phyloP scores from a whole-genome alignment of 2,797 vertebrate genomes.

The Halcyon badia region DNA sequence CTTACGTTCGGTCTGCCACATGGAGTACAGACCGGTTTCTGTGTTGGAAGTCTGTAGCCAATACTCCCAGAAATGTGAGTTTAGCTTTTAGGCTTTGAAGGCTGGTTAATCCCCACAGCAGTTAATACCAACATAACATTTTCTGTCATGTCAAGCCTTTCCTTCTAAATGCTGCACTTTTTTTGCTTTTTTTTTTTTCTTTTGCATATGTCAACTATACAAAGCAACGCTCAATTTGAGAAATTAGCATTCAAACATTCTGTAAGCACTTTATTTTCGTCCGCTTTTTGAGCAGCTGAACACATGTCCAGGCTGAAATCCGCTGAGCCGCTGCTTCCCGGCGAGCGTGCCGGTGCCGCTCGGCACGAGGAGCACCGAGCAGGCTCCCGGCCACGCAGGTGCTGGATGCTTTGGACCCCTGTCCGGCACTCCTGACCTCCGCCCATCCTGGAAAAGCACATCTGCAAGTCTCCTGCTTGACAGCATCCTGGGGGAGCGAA shows the following conservation, averaged over 20 bases:
- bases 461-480: background rate
- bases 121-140: slow-evolving; percentile 42
- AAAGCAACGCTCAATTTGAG: slow-evolving; percentile 45
- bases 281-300: slow-evolving; percentile 56
- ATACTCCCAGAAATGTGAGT: background rate
- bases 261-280: slow-evolving; percentile 64
- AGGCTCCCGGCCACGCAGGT: background rate
- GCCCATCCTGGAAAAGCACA: background rate
- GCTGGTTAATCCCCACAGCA: slow-evolving; percentile 1
- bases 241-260: slow-evolving; percentile 53
- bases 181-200: background rate
- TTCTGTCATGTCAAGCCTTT: slow-evolving; percentile 48
- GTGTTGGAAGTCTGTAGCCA: background rate
- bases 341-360: background rate
- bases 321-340: background rate
- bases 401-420: background rate
- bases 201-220: slow-evolving; percentile 32
- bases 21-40: slow-evolving; percentile 7
- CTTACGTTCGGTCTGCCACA: background rate
- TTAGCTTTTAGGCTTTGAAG: slow-evolving; percentile 35
- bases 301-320: slow-evolving; percentile 31
- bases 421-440: background rate
- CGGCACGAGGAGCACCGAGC: background rate
- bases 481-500: background rate
- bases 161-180: background rate